Evolutionary conservation across 1,140 invertebrate genomes (phyloP).

Genomic region (Littorina saxatilis): DNA sequence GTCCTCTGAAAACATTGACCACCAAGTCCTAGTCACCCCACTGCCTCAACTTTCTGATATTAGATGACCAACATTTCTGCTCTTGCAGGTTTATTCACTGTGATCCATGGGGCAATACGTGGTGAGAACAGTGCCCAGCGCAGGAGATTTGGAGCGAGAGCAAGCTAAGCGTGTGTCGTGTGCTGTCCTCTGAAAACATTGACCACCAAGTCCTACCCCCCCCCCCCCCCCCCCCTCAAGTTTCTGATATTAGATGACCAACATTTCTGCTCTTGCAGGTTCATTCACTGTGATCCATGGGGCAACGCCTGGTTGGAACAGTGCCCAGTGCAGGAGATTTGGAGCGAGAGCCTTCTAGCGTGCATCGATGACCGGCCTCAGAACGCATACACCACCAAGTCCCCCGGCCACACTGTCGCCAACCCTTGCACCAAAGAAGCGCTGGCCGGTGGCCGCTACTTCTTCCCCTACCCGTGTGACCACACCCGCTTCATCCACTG

Average conservation of each 20-base stretch:
- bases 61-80: too few species aligned
- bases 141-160: slow-evolving; percentile 49
- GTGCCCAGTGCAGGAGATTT: slow-evolving; percentile 45
- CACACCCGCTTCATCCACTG: slow-evolving; percentile 49
- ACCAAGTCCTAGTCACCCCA: too few species aligned
- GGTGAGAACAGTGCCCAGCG: slow-evolving; percentile 45
- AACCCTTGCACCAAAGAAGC: slow-evolving; percentile 29
- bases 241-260: too few species aligned
- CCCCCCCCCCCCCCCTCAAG: too few species aligned
- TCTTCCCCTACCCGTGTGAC: slow-evolving; percentile 47
- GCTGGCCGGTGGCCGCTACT: neutral
- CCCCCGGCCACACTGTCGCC: neutral
- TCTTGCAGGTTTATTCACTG: slow-evolving; percentile 55
- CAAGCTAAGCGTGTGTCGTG: too few species aligned
- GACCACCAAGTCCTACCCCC: too few species aligned
- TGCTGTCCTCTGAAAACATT: too few species aligned
- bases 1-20: too few species aligned
- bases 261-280: too few species aligned
- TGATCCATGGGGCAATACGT: slow-evolving; percentile 55
- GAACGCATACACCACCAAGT: neutral
- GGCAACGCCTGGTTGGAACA: slow-evolving; percentile 52
- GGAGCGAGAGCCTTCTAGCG: slow-evolving; percentile 42
- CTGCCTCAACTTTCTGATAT: too few species aligned
- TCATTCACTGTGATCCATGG: slow-evolving; percentile 58
- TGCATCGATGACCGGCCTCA: slow-evolving; percentile 42